Conservation (phyloP, 2,888 invertebrate genomes). For the Ormyrus pomaceus region DNA sequence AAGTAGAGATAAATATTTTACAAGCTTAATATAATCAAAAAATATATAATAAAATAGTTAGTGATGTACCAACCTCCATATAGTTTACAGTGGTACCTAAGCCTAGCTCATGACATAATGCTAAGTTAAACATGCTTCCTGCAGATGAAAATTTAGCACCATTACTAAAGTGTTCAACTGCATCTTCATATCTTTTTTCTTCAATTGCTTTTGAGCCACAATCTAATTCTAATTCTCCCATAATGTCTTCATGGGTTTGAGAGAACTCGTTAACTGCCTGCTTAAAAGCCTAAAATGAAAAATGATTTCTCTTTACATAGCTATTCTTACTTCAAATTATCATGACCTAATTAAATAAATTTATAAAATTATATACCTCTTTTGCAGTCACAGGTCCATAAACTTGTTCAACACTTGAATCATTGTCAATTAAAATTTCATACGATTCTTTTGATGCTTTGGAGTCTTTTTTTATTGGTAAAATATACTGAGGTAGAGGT, state of each 20-base stretch:
- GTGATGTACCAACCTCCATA: conserved; percentile 75
- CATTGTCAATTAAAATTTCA: background rate
- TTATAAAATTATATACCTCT: conserved; percentile 61
- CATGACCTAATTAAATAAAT: background rate
- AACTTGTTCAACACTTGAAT: conserved; percentile 38
- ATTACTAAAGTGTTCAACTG: conserved; percentile 77
- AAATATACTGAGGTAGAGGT: conserved; percentile 62
- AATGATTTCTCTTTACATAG: conserved; percentile 11
- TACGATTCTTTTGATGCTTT: conserved; percentile 48
- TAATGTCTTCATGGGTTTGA: conserved; percentile 76
- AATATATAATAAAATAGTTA: conserved; percentile 10
- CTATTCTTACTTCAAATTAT: conserved; percentile 6
- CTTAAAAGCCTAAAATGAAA: conserved; percentile 64
- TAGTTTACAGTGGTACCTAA: conserved; percentile 80
- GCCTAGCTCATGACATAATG: conserved; percentile 83
- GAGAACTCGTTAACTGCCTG: conserved; percentile 67
- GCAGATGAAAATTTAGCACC: conserved; percentile 80
- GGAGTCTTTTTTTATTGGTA: conserved; percentile 62
- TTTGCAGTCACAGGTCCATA: conserved; percentile 70
- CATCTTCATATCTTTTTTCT: conserved; percentile 78
- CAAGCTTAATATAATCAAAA: conserved; percentile 32
- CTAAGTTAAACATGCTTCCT: conserved; percentile 82
- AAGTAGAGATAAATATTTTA: background rate
- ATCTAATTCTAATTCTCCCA: conserved; percentile 80
- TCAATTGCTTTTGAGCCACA: conserved; percentile 80